Percentiles rank a stretch among this genome's conserved stretches.
Evolutionary conservation across 2,797 vertebrate species (phyloP).

Genomic region (Phoebastria nigripes): DNA sequence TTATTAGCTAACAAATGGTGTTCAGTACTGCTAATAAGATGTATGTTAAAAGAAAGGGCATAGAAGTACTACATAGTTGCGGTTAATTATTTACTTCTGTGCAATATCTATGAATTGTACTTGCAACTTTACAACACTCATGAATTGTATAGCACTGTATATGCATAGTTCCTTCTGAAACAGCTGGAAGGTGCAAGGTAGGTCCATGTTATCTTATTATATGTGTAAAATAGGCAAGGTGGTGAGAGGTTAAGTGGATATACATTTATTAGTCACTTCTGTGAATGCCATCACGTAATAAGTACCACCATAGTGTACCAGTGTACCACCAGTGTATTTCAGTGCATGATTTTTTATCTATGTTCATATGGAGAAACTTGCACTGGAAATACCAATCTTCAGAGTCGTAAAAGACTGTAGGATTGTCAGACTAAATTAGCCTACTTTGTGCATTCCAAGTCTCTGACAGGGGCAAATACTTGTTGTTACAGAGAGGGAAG

Average conservation of each 20-base stretch:
- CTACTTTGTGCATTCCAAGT: neutral
- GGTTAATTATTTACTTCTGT: neutral
- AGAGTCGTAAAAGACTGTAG: neutral
- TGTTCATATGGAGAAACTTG: neutral
- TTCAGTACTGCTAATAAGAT: neutral
- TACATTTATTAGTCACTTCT: neutral
- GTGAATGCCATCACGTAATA: neutral
- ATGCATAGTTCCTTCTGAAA: neutral
- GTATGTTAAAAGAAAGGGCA: neutral
- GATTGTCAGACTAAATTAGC: neutral
- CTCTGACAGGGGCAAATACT: neutral
- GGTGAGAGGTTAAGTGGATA: neutral
- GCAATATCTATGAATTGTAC: neutral
- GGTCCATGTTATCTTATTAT: neutral
- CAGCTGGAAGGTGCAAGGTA: neutral
- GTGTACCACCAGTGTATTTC: neutral
- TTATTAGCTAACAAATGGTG: neutral
- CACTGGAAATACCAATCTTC: neutral
- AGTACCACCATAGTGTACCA: neutral
- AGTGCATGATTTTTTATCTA: neutral
- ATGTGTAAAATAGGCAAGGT: neutral
- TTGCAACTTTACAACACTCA: neutral
- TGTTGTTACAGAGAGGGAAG: neutral
- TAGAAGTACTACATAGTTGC: neutral
- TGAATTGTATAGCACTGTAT: fast-evolving